Evolutionary conservation across 2,888 invertebrate species (phyloP), one percentile per base, ranked within the genome.

Genomic region (Lasioglossum marginatum): DNA sequence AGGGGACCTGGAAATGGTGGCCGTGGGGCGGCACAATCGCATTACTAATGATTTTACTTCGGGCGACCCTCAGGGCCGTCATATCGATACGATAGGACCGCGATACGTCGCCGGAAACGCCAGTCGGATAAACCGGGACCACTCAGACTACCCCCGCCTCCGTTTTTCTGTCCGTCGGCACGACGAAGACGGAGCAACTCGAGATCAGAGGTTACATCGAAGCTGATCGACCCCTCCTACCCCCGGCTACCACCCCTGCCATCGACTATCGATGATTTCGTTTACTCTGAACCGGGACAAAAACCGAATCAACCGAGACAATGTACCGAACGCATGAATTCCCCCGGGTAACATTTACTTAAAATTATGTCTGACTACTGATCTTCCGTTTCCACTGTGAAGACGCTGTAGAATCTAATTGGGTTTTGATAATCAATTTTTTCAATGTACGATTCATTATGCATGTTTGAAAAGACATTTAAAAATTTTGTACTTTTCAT

Each of bases 11-110:
- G 72, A 78, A 83, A 83, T 31, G 85, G 85, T 73, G 88, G 87
- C 74, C 80, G 77, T 73, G 86, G 87, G 88, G 83, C 79, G 85
- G 84, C 87, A 90, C 91, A 93, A 94, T 94, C 92, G 91, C 88
- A 93, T 94, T 94, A 94, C 93, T 93, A 93, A 94, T 94, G 93
- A 94, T 93, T 94, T 94, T 92, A 93, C 91, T 93, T 85, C 79
- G 82, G 85, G 88, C 91, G 89, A 93, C 92, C 92, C 93, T 92
- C 92, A 88, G 90, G 88, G 87, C 90, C 88, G 92, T 93, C 94
- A 93, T 93, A 94, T 93, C 92, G 93, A 91, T 93, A 92, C 89
- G 93, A 93, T 93, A 90, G 90, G 87, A 93, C 82, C 87, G 87
- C 89, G 92, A 92, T 91, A 91, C 88, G 89, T 84, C 85, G 90